Percentiles rank a stretch among this genome's conserved stretches.
Evolutionary conservation across 1,140 invertebrate species (phyloP).

Genomic region (Ips nitidus): DNA sequence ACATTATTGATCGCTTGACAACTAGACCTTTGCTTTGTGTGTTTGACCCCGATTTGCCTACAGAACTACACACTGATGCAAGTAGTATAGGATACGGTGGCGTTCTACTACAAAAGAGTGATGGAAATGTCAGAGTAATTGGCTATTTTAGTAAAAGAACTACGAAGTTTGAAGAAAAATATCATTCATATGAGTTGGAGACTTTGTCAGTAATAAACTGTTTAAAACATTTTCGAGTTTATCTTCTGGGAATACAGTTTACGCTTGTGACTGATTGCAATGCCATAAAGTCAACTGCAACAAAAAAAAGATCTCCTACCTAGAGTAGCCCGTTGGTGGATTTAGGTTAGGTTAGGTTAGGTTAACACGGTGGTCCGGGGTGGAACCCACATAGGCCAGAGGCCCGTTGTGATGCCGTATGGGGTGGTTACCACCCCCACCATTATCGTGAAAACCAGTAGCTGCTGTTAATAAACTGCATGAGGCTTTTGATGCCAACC

Average conservation of each 20-base stretch:
- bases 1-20: constrained; percentile 25
- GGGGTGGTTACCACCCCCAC: too few species aligned
- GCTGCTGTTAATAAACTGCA: too few species aligned
- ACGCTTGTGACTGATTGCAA: constrained; percentile 50
- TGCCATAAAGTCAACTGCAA: constrained; percentile 47
- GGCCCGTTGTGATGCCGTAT: too few species aligned
- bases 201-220: constrained; percentile 43
- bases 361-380: too few species aligned
- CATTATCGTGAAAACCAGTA: too few species aligned
- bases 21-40: constrained; percentile 14
- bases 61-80: constrained; percentile 49
- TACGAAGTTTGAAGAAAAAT: constrained; percentile 25
- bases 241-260: constrained; percentile 48
- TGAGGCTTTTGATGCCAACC: too few species aligned
- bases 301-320: constrained; percentile 50
- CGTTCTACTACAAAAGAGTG: constrained; percentile 45
- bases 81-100: constrained; percentile 45
- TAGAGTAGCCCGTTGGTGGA: constrained; percentile 50
- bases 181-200: constrained; percentile 34
- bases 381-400: too few species aligned
- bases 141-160: constrained; percentile 38
- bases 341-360: too few species aligned
- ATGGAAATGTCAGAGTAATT: constrained; percentile 11
- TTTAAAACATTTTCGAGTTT: constrained; percentile 49
- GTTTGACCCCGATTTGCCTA: constrained; percentile 18